Conservation (phyloP, 2,113 vertebrate species). For the Muntiacus muntjak region DNA sequence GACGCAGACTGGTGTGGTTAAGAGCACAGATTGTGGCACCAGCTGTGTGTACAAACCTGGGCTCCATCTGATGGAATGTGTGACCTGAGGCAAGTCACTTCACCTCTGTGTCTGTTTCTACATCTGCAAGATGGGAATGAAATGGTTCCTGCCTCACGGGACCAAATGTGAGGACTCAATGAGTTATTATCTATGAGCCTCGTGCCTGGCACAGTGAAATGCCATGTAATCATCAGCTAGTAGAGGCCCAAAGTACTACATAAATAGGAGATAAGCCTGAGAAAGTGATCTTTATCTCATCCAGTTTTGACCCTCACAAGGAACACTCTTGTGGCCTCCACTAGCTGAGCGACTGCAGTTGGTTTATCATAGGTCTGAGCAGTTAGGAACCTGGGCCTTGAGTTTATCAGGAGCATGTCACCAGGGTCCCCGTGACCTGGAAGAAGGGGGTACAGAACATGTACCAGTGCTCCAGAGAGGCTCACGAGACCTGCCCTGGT, state of each 20-base stretch:
- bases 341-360: neutral
- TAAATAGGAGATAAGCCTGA: neutral
- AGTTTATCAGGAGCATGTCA: neutral
- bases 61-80: neutral
- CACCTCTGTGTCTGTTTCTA: neutral
- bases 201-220: neutral
- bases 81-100: neutral
- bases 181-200: neutral
- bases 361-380: neutral
- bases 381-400: neutral
- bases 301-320: neutral
- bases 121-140: neutral
- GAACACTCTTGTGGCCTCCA: neutral
- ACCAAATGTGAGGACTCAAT: neutral
- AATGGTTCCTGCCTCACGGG: neutral
- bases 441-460: neutral
- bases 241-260: neutral
- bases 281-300: neutral
- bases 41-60: neutral
- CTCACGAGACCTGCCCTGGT: neutral
- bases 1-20: neutral
- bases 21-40: too few relatives aligned
- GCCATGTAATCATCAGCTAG: neutral
- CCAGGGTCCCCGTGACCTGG: accelerated
- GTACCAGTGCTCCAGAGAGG: neutral